Conservation (phyloP, 2,797 vertebrate species). For the Todus mexicanus region DNA sequence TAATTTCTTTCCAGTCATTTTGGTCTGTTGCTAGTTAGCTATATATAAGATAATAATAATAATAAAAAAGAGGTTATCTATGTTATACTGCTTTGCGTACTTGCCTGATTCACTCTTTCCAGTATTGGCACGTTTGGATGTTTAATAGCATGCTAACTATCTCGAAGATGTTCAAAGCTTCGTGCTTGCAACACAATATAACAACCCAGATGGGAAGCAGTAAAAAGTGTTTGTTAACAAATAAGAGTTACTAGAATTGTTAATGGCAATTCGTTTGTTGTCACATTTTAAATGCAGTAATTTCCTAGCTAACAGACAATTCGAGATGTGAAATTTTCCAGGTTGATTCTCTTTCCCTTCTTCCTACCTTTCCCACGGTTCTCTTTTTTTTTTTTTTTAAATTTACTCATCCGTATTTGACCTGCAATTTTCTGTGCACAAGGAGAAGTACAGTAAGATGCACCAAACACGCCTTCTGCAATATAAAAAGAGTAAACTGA, state of each 20-base stretch:
- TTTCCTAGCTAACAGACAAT: neutral
- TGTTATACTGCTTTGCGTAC: neutral
- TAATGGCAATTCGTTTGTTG: slow-evolving; percentile 9
- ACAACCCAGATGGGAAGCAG: neutral
- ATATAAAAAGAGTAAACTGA: slow-evolving; percentile 28
- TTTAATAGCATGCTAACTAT: neutral
- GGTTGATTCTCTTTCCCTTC: neutral
- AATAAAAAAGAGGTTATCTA: neutral
- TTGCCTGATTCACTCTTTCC: neutral
- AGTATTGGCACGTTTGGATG: neutral
- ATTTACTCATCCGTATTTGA: neutral
- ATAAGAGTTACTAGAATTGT: neutral
- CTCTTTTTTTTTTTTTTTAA: neutral
- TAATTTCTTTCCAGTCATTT: neutral
- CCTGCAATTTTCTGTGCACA: neutral
- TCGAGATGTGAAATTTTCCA: neutral
- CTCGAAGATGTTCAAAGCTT: neutral
- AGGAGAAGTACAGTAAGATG: slow-evolving; percentile 2
- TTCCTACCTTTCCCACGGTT: neutral
- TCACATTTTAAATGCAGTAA: neutral
- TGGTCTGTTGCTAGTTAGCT: neutral
- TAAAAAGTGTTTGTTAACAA: neutral
- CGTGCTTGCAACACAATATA: neutral
- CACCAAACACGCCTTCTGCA: slow-evolving; percentile 37
- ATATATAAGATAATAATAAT: neutral